Evolutionary conservation across 2,888 invertebrate species (phyloP), one percentile per base, ranked within the genome.

Genomic region (Tenthredo distinguenda): DNA sequence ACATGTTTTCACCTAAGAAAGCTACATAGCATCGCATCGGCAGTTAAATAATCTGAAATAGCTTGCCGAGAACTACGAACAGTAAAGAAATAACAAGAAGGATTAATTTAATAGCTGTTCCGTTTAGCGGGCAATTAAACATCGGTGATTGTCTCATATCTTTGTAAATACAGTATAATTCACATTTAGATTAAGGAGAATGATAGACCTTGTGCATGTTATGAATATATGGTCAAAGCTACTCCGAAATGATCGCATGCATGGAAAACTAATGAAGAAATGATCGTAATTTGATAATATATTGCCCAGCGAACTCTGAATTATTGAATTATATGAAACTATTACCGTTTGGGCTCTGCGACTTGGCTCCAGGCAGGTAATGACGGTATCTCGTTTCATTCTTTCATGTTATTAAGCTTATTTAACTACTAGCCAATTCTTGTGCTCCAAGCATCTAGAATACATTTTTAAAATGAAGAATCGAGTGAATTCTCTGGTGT

Each of bases 321-420:
- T 68, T 68, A 10, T 31, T 21, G 18, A 65, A 65, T 21, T 9
- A 82, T 47, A 58, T 62, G 47, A 47, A 88, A 90, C 90, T 89
- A 89, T 92, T 92, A 93, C 93, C 92, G 92, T 93, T 91, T 90
- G 90, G 82, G 91, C 91, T 91, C 92, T 91, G 92, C 91, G 92
- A 90, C 91, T 92, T 87, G 92, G 90, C 90, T 93, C 93, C 90
- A 91, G 89, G 89, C 93, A 92, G 92, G 92, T 92, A 91, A 93
- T 92, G 89, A 93, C 91, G 89, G 93, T 93, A 89, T 93, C 93
- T 89, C 93, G 93, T 93, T 92, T 93, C 93, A 93, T 93, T 92
- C 92, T 93, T 91, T 92, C 92, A 92, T 92, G 90, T 92, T 91
- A 92, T 90, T 89, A 90, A 91, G 86, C 87, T 90, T 91, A 90